Evolutionary conservation across 2,888 invertebrate species (phyloP).

Genomic region (Adineta ricciae): DNA sequence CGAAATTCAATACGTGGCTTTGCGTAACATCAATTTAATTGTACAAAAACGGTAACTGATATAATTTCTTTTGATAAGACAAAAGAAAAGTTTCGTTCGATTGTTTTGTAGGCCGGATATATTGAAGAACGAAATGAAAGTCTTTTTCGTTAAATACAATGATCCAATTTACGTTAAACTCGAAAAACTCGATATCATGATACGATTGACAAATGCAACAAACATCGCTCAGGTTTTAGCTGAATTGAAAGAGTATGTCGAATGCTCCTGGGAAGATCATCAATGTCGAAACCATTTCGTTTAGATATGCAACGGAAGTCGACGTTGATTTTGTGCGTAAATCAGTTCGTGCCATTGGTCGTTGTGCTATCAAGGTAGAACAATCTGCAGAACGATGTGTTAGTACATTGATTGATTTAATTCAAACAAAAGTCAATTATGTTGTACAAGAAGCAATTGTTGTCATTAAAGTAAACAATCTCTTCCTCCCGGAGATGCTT

Average conservation of each 20-base stretch:
- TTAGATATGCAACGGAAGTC: conserved; percentile 79
- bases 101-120: conserved; percentile 73
- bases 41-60: conserved; percentile 71
- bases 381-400: conserved; percentile 96
- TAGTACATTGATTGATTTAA: conserved; percentile 85
- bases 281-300: background rate
- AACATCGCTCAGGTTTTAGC: conserved; percentile 96
- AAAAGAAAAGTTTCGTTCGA: too few species aligned
- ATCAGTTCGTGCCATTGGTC: conserved; percentile 91
- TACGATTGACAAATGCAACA: conserved; percentile 86
- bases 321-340: conserved; percentile 99
- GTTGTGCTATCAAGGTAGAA: conserved; percentile 95
- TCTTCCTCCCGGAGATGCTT: background rate
- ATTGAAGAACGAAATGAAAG: conserved; percentile 98
- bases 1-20: conserved; percentile 95
- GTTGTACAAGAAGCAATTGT: conserved; percentile 99
- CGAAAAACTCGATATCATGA: conserved; percentile 98
- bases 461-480: conserved; percentile 68
- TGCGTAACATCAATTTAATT: conserved; percentile 93
- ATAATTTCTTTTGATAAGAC: too few species aligned
- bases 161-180: conserved; percentile 99
- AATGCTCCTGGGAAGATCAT: too few species aligned
- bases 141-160: conserved; percentile 98
- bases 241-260: conserved; percentile 74
- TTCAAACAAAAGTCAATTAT: conserved; percentile 98